Evolutionary conservation across 23 tunicate genomes (phyloP).

Genomic region (Halocynthia roretzi): DNA sequence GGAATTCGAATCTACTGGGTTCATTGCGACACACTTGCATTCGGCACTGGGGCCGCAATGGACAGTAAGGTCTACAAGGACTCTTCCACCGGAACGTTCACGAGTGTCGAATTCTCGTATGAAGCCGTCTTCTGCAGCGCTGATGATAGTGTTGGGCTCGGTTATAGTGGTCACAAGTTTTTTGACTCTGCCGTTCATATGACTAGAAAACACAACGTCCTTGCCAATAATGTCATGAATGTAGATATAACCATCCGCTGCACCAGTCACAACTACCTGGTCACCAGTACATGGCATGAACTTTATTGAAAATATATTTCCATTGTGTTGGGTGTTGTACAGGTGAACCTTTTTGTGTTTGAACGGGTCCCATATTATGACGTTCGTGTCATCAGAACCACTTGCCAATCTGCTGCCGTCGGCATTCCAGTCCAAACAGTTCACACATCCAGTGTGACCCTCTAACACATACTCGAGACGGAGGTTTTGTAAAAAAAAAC

Average conservation of each 20-base stretch:
- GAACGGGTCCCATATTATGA: slow-evolving; percentile 68
- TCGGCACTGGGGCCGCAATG: slow-evolving; percentile 40
- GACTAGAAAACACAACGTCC: slow-evolving; percentile 19
- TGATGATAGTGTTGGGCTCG: slow-evolving; percentile 52
- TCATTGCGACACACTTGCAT: slow-evolving; percentile 75
- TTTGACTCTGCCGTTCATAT: slow-evolving; percentile 55
- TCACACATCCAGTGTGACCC: slow-evolving; percentile 93
- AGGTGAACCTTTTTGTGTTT: slow-evolving; percentile 11
- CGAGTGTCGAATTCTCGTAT: slow-evolving; percentile 79
- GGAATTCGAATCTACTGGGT: slow-evolving; percentile 46
- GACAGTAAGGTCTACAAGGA: slow-evolving; percentile 39
- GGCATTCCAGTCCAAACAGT: slow-evolving; percentile 88
- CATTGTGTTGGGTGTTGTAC: slow-evolving; percentile 51
- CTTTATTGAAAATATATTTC: slow-evolving; percentile 77
- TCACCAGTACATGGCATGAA: slow-evolving; percentile 59
- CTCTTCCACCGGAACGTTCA: slow-evolving; percentile 20
- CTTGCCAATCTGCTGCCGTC: slow-evolving; percentile 61
- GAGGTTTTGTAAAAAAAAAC: slow-evolving; percentile 31
- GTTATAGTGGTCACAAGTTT: slow-evolving; percentile 34
- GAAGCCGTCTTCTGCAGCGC: slow-evolving; percentile 85
- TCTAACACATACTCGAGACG: slow-evolving; percentile 41
- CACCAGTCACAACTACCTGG: slow-evolving; percentile 67
- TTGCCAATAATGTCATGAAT: slow-evolving; percentile 51
- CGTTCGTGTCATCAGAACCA: slow-evolving; percentile 91
- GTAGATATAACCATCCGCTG: slow-evolving; percentile 72